Base-by-base conservation (phyloP, 2,797 vertebrate genomes). In the Semotilus atromaculatus region DNA sequence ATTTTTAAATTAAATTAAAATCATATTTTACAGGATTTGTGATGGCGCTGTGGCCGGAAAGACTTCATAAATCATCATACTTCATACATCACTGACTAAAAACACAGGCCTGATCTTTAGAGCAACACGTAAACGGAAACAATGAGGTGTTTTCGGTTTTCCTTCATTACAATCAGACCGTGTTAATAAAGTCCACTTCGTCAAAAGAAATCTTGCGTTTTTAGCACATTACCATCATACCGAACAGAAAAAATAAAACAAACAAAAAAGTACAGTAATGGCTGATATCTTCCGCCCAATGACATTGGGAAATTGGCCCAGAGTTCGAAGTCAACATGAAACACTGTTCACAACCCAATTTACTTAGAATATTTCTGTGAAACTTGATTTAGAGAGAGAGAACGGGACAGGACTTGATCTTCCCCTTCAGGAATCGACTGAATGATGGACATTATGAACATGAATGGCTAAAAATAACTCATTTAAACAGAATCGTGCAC, bases 1-100 rank as follows among this genome's bases (percentile, higher is more conserved):
- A 92, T 92, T 94, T 45, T 43, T 93, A 94, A 96, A 95, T 94
- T 93, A 94, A 93, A 91, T 89, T 93, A 95, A 86, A 93, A 94
- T 94, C 90, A 90, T 92, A 94, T 91, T 93, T 94, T 90, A 95
- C 94, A 94, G 91, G 91, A 94, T 93, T 88, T 84, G 90, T 83
- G 73, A 78, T 73, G 88, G 86, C 85, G 78, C 79, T 67, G 73
- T 5, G 89, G 89, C 90, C 88, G 88, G 90, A 91, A 90, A 92
- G 93, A 96, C 76, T 64, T 79, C 58, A 79, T 40, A 62, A 31
- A 76, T 38, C 93, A 94, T 94, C 92, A 95, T 94, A 94, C 95
- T 95, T 94, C 93, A 94, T 92, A 92, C 90, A 89, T 64, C 92
- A 91, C 71, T 89, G 86, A 88, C 92, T 90, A 90, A 82, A 77